Evolutionary conservation across 1,140 invertebrate genomes (phyloP), one percentile per base, ranked within the genome.

Genomic region (Cardiocondyla obscurior): DNA sequence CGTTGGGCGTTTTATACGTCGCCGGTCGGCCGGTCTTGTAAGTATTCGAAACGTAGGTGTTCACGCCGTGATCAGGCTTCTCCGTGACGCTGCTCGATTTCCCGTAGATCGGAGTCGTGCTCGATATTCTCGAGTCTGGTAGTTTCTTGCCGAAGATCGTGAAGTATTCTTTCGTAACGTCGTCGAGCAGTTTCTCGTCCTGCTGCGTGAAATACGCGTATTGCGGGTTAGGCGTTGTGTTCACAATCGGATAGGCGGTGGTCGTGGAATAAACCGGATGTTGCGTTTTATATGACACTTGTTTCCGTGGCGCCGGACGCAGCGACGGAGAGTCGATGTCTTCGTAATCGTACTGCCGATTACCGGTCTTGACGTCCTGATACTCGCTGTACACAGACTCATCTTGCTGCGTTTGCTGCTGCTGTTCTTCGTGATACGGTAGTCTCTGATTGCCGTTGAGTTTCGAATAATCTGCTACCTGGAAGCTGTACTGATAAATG

Each of bases 141-240:
- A 97, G 87, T 91, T 97, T 97, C 86, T 97, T 96, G 0, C 97
- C 97, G 84, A 97, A 97, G 79, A 96, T 95, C 30, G 96, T 96
- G 84, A 97, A 97, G 64, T 96, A 97, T 84, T 96, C 96, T 88
- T 96, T 96, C 2, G 96, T 97, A 10, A 96, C 96, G 83, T 97
- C 96, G 83, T 97, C 97, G 46, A 97, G 93, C 36, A 96, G 94
- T 44, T 94, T 94, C 82, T 96, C 96, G 57, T 97, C 96, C 73
- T 96, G 96, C 88, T 96, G 96, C 0, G 96, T 97, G 89, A 96
- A 97, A 85, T 96, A 96, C 1, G 95, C 95, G 81, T 96, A 94
- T 67, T 95, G 95, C 4, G 96, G 96, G 87, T 95, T 96, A 0
- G 95, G 94, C 0, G 96, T 96, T 0, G 94, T 95, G 33, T 94